Base-by-base conservation (phyloP, 2,797 vertebrate genomes). In the Rhynchotus rufescens region DNA sequence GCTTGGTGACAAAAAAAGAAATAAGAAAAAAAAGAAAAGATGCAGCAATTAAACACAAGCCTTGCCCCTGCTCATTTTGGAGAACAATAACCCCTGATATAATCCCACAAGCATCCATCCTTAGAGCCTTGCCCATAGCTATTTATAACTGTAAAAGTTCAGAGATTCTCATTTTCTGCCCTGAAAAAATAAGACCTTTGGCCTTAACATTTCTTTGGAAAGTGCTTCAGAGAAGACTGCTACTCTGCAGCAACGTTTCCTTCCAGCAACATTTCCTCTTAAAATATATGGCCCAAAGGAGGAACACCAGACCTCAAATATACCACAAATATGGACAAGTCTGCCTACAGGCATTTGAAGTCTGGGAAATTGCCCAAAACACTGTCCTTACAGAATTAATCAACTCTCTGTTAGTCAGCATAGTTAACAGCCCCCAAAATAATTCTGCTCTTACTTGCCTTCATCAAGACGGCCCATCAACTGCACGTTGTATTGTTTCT, bases 81-180 rank as follows among this genome's bases (percentile, higher is more conserved):
- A 62, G 30, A 91, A 75, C 40, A 86, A 75, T 57, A 57, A n/a
- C 5, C 21, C 49, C 34, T 79, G 75, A 93, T 67, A 38, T 45
- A 88, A 65, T 69, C 88, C 82, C 47, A 65, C 47, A 92, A 66
- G 73, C 94, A 91, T 93, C 69, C 56, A 83, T 54, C 47, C 76
- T 76, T 19, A 77, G 20, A 92, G 75, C 49, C 42, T 80, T 91
- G 68, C 42, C 75, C 22, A 23, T 54, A 0, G 0, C 81, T 95
- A 91, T 93, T 86, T 94, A 88, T 89, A 94, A 75, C 68, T 88
- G 15, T 72, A 92, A 93, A 91, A 83, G 88, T 67, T 68, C 45
- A 57, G 94, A 26, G 81, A 90, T 83, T 72, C 79, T 66, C 60
- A 72, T 80, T 44, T 88, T 82, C 44, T 80, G 26, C 64, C 67